A percentile compares a stretch with the other conserved stretches of the same genome.
Evolutionary conservation across 2,113 vertebrate species (phyloP).

Genomic region (Meles meles): DNA sequence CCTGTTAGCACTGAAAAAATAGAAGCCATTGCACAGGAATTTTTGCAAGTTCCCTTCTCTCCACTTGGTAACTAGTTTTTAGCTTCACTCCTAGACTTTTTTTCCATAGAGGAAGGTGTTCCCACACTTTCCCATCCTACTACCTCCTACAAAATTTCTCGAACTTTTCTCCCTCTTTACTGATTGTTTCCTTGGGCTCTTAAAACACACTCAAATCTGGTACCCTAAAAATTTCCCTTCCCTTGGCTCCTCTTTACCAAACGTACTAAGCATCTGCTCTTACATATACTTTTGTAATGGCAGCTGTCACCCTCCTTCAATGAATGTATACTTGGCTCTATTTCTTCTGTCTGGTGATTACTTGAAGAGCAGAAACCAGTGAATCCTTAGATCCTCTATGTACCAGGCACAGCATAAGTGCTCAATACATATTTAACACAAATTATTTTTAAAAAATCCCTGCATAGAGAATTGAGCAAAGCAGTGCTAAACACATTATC

Average conservation of each 20-base stretch:
- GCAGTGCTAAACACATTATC: background rate
- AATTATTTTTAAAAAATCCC: background rate
- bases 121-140: background rate
- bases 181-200: background rate
- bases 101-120: background rate
- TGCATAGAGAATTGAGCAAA: background rate
- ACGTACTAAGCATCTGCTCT: background rate
- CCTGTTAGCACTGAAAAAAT: background rate
- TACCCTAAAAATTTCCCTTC: background rate
- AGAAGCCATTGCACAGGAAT: background rate
- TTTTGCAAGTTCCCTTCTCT: background rate
- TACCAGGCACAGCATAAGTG: background rate
- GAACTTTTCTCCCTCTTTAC: background rate
- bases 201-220: background rate
- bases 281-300: background rate
- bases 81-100: background rate
- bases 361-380: background rate
- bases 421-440: background rate
- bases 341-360: background rate
- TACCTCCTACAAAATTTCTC: background rate
- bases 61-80: background rate
- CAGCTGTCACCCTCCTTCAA: background rate
- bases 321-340: background rate
- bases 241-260: background rate
- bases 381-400: background rate